A percentile compares a stretch with the other conserved stretches of the same genome.
Conservation (phyloP, 2,888 invertebrate species). For the Cephus nigrinus region DNA sequence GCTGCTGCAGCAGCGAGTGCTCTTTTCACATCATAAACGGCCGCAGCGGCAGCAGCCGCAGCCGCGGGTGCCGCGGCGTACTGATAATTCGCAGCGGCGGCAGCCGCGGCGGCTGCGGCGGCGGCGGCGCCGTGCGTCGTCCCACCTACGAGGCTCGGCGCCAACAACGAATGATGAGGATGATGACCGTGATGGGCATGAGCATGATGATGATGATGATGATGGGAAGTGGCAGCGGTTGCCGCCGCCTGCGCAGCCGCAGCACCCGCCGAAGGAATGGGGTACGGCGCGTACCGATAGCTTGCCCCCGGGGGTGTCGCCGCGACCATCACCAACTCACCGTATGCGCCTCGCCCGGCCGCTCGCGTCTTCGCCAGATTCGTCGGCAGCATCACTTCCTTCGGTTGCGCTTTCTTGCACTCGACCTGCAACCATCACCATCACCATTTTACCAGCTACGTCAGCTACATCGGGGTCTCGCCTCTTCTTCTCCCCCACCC, state of each 20-base stretch:
- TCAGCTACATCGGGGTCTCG: too few relatives aligned
- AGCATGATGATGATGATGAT: too few relatives aligned
- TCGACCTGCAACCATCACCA: conserved; percentile 82
- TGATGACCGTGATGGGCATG: too few relatives aligned
- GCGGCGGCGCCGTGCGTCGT: conserved; percentile 19
- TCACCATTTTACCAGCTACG: too few relatives aligned
- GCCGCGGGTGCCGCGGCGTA: conserved; percentile 50
- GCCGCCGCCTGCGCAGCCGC: conserved; percentile 66
- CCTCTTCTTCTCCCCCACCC: too few relatives aligned
- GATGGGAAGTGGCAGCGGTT: conserved; percentile 64
- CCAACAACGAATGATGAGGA: too few relatives aligned
- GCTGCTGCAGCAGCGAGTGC: conserved; percentile 74
- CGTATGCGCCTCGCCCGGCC: conserved; percentile 95
- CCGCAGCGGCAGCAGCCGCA: conserved; percentile 53
- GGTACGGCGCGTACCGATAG: conserved; percentile 68
- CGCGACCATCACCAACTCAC: conserved; percentile 94
- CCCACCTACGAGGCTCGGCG: too few relatives aligned
- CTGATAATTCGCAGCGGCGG: conserved; percentile 44
- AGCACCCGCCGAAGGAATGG: conserved; percentile 59
- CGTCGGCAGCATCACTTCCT: conserved; percentile 99
- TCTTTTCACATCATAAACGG: conserved; percentile 69
- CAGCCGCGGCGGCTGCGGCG: conserved; percentile 69
- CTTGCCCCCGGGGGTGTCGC: conserved; percentile 71
- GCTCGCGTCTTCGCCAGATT: conserved; percentile 96
- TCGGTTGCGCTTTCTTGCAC: conserved; percentile 99